Conservation (phyloP, 2,888 invertebrate genomes). For the Cephus rjabovi region DNA sequence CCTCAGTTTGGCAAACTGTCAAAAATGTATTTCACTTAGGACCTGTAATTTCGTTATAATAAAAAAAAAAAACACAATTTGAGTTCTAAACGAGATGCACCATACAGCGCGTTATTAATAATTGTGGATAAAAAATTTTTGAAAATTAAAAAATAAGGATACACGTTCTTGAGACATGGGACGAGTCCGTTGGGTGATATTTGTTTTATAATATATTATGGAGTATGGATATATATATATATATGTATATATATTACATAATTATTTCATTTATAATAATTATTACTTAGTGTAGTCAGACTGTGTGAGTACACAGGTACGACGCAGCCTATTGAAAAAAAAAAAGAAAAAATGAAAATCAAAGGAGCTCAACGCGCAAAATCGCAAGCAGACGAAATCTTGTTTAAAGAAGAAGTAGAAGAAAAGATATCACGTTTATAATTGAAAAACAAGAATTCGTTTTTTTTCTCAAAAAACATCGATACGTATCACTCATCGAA, state of each 20-base stretch:
- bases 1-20: not conserved
- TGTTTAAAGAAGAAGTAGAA: not conserved
- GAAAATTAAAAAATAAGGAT: not conserved
- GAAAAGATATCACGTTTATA: not conserved
- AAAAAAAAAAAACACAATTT: no score
- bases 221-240: slow-evolving; percentile 29
- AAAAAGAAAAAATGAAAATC: not conserved
- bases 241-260: slow-evolving; percentile 32
- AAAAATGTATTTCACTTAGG: not conserved
- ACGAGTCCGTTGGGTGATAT: slow-evolving; percentile 12
- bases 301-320: slow-evolving; percentile 1
- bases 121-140: no score
- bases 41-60: not conserved
- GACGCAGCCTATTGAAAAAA: not conserved
- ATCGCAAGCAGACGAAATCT: not conserved
- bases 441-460: not conserved
- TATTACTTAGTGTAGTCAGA: not conserved
- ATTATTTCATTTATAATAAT: slow-evolving; percentile 18
- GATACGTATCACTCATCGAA: not conserved
- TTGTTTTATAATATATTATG: slow-evolving; percentile 39
- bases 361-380: not conserved
- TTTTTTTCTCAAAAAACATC: not conserved
- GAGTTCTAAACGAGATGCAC: no score
- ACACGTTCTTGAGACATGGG: not conserved
- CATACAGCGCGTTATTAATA: no score